phyloP scores from a whole-genome alignment of 1,140 invertebrate genomes.

The Aphelenchoides fujianensis region DNA sequence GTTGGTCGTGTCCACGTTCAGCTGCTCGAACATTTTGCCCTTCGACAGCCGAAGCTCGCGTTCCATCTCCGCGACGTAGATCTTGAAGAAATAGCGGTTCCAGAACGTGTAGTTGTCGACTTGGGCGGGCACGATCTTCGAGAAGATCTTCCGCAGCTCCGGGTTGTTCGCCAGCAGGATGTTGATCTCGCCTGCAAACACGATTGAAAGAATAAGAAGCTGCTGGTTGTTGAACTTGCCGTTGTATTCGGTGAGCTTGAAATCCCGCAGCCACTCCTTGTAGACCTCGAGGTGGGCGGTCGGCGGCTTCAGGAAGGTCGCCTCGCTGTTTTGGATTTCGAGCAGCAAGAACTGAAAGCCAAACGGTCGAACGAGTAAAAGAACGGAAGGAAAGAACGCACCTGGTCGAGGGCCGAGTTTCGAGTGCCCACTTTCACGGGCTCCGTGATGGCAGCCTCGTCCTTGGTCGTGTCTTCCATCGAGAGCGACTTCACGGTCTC shows the following conservation, averaged over 20 bases:
- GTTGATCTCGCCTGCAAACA: slow-evolving; percentile 56
- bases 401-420: slow-evolving; percentile 48
- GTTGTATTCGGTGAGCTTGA: slow-evolving; percentile 53
- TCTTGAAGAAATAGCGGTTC: slow-evolving; percentile 57
- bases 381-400: slow-evolving; percentile 18
- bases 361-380: not conserved
- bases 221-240: slow-evolving; percentile 56
- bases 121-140: slow-evolving; percentile 42
- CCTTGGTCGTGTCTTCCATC: slow-evolving; percentile 55
- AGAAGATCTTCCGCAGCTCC: slow-evolving; percentile 46
- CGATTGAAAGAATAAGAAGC: no score
- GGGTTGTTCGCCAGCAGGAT: slow-evolving; percentile 49
- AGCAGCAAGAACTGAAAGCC: slow-evolving; percentile 42
- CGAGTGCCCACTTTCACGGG: slow-evolving; percentile 28
- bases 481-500: slow-evolving; percentile 53
- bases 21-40: slow-evolving; percentile 19
- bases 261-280: slow-evolving; percentile 48
- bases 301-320: slow-evolving; percentile 45
- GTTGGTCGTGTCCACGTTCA: slow-evolving; percentile 11
- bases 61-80: slow-evolving; percentile 44
- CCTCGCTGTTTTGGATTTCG: slow-evolving; percentile 50
- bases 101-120: slow-evolving; percentile 56
- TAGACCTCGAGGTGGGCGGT: slow-evolving; percentile 38
- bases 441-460: slow-evolving; percentile 46
- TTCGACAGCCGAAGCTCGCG: slow-evolving; percentile 8